phyloP scores from a whole-genome alignment of 2,888 invertebrate species.

The Pollenia griseotomentosa region DNA sequence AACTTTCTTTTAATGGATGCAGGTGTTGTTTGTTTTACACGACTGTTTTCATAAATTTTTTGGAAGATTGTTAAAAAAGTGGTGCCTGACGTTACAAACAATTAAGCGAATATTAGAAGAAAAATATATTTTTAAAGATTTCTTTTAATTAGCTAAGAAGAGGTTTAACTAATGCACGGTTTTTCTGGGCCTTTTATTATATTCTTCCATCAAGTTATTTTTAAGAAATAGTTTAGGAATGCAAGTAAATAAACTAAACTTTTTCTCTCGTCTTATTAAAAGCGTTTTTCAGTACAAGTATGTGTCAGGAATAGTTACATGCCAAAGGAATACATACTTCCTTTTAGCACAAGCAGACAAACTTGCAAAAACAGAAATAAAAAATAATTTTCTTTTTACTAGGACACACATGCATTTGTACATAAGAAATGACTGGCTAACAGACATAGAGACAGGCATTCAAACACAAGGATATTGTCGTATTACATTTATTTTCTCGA shows the following conservation, averaged over 20 bases:
- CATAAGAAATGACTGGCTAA: conserved; percentile 1
- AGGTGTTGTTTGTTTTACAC: conserved; percentile 49
- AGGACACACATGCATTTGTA: background rate
- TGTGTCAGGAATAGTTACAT: conserved; percentile 55
- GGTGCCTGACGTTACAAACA: background rate
- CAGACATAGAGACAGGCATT: conserved; percentile 23
- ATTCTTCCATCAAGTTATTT: conserved; percentile 22
- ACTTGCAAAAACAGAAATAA: background rate
- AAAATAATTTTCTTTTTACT: too few relatives aligned
- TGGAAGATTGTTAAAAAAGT: conserved; percentile 43
- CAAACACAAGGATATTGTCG: conserved; percentile 58
- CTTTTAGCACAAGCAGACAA: too few relatives aligned
- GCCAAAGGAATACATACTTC: background rate
- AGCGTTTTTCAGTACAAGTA: conserved; percentile 54
- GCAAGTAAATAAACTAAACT: conserved; percentile 66
- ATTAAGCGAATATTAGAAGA: background rate
- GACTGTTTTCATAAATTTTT: conserved; percentile 6
- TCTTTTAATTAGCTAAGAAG: conserved; percentile 8
- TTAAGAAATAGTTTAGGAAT: conserved; percentile 44
- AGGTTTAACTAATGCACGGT: too few relatives aligned
- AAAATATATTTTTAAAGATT: conserved; percentile 15
- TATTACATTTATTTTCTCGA: conserved; percentile 44
- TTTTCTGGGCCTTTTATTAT: conserved; percentile 28
- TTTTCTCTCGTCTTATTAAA: conserved; percentile 65
- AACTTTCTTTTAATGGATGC: conserved; percentile 16